Base-by-base conservation (phyloP, 1,140 invertebrate species). In the Zophobas atratus region DNA sequence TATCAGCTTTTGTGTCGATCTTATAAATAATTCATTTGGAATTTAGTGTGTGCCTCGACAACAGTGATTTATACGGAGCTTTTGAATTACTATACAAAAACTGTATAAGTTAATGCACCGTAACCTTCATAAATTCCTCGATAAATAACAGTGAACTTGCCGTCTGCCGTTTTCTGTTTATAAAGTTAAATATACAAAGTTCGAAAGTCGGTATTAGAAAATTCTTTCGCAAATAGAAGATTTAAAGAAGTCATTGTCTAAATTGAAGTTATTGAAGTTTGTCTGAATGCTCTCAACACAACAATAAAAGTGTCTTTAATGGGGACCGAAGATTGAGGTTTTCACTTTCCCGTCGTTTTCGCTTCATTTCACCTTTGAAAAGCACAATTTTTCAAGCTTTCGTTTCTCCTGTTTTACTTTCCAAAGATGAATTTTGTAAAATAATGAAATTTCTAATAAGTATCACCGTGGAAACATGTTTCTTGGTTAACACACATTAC, bases 21-120 rank as follows among this genome's bases (percentile, higher is more conserved):
- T 73, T 55, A 73, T 73, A 73, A 73, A 73, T 73, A 73, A 73
- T 73, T 73, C 71, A 73, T 53, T 72, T 39, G 71, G 71, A 56
- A 55, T 73, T 53, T 53, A 56, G 71, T 55, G 48, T 33, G 35
- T 55, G 71, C 56, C 71, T 73, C 55, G 33, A 73, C 49, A 56
- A 33, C 49, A 33, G 71, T 56, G 71, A 73, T 73, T 73, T 73
- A 73, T 73, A 55, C 51, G n/a, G 35, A 73, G 71, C 71, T 56
- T 73, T 73, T 55, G 48, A 73, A 73, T 36, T 55, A 43, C 43
- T 8, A 51, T 35, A 72, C 46, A 72, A 72, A 72, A 72, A 72
- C 70, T 51, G 70, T 72, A 72, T 72, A 36, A 72, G 8, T 55
- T 20, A 43, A 43, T 43, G 38, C 60, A 51, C 8, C 2, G 35